Evolutionary conservation across 2,888 invertebrate genomes (phyloP).

Genomic region (Pachycephus smyrnensis): DNA sequence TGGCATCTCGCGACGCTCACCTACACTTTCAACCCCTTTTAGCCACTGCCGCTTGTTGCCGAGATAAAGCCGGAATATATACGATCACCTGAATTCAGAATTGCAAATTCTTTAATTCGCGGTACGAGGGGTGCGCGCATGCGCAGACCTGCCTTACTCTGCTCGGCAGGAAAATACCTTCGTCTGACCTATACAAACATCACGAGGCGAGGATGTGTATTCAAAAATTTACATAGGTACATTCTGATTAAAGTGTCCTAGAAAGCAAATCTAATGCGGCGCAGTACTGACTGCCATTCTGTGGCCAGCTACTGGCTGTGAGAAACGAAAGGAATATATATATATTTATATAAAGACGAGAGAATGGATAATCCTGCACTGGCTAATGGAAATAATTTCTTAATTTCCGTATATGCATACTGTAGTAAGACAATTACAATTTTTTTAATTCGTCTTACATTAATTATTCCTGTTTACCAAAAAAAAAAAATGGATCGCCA

Average conservation of each 20-base stretch:
- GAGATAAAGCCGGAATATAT: constrained; percentile 22
- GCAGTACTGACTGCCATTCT: constrained; percentile 27
- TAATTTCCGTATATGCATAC: background rate
- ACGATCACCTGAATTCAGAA: constrained; percentile 63
- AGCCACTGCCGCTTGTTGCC: background rate
- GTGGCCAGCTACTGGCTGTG: background rate
- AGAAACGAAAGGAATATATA: background rate
- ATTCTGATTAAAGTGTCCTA: constrained; percentile 67
- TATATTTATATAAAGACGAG: background rate
- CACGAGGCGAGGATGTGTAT: constrained; percentile 59
- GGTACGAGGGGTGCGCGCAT: constrained; percentile 43
- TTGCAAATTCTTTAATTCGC: constrained; percentile 68
- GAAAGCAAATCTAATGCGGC: constrained; percentile 66
- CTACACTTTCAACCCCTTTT: background rate
- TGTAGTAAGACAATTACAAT: background rate
- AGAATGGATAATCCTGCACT: background rate
- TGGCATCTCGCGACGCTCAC: background rate
- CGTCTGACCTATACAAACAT: constrained; percentile 66
- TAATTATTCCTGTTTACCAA: background rate
- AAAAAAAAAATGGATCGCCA: background rate
- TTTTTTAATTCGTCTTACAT: background rate
- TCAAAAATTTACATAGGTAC: constrained; percentile 68
- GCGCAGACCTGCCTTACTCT: constrained; percentile 30
- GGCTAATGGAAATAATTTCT: background rate
- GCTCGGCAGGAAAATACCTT: constrained; percentile 62